Percentiles rank a stretch among this genome's conserved stretches.
Conservation (phyloP, 2,797 vertebrate species). For the Chromobotia macracanthus region DNA sequence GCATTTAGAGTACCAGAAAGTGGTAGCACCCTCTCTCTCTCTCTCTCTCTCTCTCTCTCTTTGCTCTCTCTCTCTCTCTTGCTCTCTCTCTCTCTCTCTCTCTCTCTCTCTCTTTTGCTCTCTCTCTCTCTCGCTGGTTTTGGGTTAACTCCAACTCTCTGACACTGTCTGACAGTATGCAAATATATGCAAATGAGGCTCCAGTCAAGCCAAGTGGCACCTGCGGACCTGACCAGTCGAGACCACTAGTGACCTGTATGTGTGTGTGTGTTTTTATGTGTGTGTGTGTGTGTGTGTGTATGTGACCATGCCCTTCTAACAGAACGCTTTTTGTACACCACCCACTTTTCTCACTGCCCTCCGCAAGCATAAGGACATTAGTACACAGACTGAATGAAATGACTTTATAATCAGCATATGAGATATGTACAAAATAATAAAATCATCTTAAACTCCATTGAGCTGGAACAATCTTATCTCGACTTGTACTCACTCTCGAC, state of each 20-base stretch:
- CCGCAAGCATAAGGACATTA: slow-evolving; percentile 51
- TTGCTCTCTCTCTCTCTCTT: slow-evolving; percentile 20
- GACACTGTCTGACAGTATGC: slow-evolving; percentile 97
- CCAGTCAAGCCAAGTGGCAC: slow-evolving; percentile 79
- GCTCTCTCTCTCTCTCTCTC: slow-evolving; percentile 24
- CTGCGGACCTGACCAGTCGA: slow-evolving; percentile 78
- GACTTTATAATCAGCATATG: slow-evolving; percentile 38
- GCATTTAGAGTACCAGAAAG: slow-evolving; percentile 1
- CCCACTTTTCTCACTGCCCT: slow-evolving; percentile 42
- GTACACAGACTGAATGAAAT: slow-evolving; percentile 53
- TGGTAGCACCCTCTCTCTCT: slow-evolving; percentile 14
- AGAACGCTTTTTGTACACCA: slow-evolving; percentile 69
- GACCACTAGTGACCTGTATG: slow-evolving; percentile 58
- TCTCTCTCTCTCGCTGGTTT: slow-evolving; percentile 35
- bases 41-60: slow-evolving; percentile 16
- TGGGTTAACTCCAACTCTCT: slow-evolving; percentile 61
- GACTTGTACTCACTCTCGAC: too few species aligned
- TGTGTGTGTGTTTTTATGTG: slow-evolving; percentile 27
- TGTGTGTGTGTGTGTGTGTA: slow-evolving; percentile 67
- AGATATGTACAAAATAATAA: slow-evolving; percentile 28
- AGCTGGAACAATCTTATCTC: background rate
- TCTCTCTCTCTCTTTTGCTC: slow-evolving; percentile 15
- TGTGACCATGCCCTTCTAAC: slow-evolving; percentile 76
- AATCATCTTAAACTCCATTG: background rate
- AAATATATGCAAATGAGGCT: slow-evolving; percentile 96